Evolutionary conservation across 92 coral and sea anemone species (phyloP).

Genomic region (Parazoanthus darwini): DNA sequence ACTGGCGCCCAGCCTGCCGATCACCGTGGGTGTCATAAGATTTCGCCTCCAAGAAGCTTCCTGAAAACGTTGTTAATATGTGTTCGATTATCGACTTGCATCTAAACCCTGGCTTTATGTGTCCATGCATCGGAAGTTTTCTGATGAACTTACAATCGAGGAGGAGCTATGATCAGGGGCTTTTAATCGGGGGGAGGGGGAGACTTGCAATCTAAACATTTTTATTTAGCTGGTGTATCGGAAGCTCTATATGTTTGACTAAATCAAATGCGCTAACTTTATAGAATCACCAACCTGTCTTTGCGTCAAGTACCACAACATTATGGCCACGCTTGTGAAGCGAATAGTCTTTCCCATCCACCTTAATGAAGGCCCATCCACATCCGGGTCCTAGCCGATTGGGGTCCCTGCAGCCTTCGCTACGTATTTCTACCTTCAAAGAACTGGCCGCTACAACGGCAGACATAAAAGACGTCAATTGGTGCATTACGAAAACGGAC

Average conservation of each 20-base stretch:
- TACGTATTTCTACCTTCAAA: neutral
- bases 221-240: too few relatives aligned
- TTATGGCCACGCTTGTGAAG: neutral
- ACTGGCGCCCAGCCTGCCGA: neutral
- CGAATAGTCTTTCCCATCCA: neutral
- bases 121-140: too few relatives aligned
- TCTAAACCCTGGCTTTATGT: too few relatives aligned
- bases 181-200: too few relatives aligned
- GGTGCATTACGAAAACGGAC: neutral
- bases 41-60: neutral
- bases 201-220: too few relatives aligned
- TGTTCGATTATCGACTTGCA: too few relatives aligned
- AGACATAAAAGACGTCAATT: neutral
- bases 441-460: neutral
- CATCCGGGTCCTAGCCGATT: neutral
- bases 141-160: too few relatives aligned
- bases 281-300: neutral
- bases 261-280: neutral
- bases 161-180: too few relatives aligned
- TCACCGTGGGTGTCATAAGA: neutral
- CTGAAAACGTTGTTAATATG: neutral
- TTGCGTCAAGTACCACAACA: neutral
- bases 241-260: too few relatives aligned
- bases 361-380: neutral
- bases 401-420: neutral